These are phyloP conservation scores for Aulostomus chinensis DNA, from an alignment of 2,797 vertebrate genomes.

Conservation along the genomic window DNA sequence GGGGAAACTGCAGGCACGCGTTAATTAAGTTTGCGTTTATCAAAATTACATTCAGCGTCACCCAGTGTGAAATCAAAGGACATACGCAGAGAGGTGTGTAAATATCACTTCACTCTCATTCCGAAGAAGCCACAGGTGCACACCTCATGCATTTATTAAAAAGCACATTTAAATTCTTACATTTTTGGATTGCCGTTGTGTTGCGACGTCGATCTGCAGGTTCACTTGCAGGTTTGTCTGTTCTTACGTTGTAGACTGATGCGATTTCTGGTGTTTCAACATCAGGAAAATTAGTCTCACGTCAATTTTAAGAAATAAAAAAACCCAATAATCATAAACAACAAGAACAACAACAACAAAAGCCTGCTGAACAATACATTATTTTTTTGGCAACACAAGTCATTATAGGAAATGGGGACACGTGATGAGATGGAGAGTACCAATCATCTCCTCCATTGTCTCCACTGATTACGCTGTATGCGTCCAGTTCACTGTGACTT, in stretches of 20 bases:
- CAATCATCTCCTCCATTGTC: constrained; percentile 24
- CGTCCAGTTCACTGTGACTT: not conserved
- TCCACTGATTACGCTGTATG: constrained; percentile 13
- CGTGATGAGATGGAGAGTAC: constrained; percentile 2
- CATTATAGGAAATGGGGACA: constrained; percentile 8
- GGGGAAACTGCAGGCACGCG: not conserved
- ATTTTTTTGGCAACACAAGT: constrained; percentile 6
- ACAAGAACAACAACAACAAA: constrained; percentile 7
- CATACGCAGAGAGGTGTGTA: constrained; percentile 43
- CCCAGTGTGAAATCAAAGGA: constrained; percentile 30
- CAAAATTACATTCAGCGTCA: constrained; percentile 40
- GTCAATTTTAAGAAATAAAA: constrained; percentile 31
- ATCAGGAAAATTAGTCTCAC: constrained; percentile 40
- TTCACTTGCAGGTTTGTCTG: too few relatives aligned
- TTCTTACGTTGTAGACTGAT: too few relatives aligned
- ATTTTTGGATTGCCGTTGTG: constrained; percentile 37
- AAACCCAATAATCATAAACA: constrained; percentile 24
- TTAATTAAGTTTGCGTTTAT: constrained; percentile 42
- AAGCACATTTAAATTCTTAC: constrained; percentile 49
- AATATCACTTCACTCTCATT: constrained; percentile 46
- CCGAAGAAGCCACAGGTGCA: constrained; percentile 61
- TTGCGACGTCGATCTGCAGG: constrained; percentile 19
- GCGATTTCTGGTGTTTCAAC: too few relatives aligned
- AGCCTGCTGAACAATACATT: constrained; percentile 8
- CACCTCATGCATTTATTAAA: constrained; percentile 67